Evolutionary conservation across 2,113 vertebrate genomes (phyloP).

Genomic region (Pseudopodoces humilis): DNA sequence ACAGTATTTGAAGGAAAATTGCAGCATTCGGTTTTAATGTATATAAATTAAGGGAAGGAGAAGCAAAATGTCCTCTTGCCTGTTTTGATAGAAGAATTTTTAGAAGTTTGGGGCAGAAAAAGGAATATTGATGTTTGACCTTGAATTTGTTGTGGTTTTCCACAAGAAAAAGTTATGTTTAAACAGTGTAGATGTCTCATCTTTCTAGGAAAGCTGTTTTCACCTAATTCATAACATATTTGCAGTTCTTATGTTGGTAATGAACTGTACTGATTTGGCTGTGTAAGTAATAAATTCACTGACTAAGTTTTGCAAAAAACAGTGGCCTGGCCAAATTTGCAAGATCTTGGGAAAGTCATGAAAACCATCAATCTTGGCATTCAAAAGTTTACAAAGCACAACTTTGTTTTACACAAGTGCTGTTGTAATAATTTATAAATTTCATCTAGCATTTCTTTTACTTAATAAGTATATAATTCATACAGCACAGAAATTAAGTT

Average conservation of each 20-base stretch:
- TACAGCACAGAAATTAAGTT: slow-evolving; percentile 23
- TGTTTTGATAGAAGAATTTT: not conserved
- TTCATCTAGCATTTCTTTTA: slow-evolving; percentile 37
- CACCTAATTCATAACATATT: slow-evolving; percentile 57
- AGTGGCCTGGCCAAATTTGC: not conserved
- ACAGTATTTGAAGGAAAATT: not conserved
- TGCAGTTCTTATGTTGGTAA: slow-evolving; percentile 25
- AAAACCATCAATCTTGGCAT: slow-evolving; percentile 29
- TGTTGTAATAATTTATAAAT: slow-evolving; percentile 44
- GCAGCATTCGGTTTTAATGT: not conserved
- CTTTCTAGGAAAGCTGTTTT: slow-evolving; percentile 49
- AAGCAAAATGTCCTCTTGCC: not conserved
- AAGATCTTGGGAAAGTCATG: slow-evolving; percentile 28
- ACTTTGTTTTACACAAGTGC: slow-evolving; percentile 26
- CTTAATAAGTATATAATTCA: slow-evolving; percentile 37
- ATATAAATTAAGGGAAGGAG: not conserved
- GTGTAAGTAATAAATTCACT: slow-evolving; percentile 57
- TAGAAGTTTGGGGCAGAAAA: not conserved
- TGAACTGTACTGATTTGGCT: slow-evolving; percentile 29
- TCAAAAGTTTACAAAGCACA: slow-evolving; percentile 33
- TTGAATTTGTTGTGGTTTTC: slow-evolving; percentile 44
- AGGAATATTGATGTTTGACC: not conserved
- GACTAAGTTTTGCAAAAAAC: slow-evolving; percentile 1
- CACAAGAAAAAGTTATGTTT: slow-evolving; percentile 8
- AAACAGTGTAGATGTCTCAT: not conserved